Evolutionary conservation across 2,888 invertebrate genomes (phyloP).

Genomic region (Cephus runcator): DNA sequence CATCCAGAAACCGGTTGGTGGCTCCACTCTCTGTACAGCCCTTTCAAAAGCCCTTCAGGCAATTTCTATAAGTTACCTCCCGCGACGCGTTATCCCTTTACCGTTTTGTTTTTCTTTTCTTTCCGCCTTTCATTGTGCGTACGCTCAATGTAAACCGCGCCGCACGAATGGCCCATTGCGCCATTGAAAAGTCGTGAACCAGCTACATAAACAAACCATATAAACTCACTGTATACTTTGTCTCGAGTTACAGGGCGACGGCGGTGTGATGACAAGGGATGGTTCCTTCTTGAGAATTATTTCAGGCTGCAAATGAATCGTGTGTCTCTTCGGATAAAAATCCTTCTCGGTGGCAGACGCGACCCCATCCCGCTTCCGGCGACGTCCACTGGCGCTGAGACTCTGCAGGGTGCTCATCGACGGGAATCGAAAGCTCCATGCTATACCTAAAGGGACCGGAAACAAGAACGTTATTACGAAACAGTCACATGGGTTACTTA

Average conservation of each 20-base stretch:
- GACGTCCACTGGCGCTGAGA: slow-evolving; percentile 49
- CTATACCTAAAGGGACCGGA: slow-evolving; percentile 44
- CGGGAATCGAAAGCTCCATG: slow-evolving; percentile 59
- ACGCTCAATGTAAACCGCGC: not conserved
- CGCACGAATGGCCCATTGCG: not conserved
- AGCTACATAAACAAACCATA: not conserved
- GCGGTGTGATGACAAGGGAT: slow-evolving; percentile 46
- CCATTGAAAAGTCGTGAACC: not conserved
- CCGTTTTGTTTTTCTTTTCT: not conserved
- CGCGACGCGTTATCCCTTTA: not conserved
- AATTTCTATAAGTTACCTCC: not conserved
- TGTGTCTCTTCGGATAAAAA: slow-evolving; percentile 47
- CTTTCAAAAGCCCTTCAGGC: not conserved
- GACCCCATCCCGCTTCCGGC: slow-evolving; percentile 44
- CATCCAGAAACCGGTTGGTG: not conserved
- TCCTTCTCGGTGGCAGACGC: slow-evolving; percentile 45
- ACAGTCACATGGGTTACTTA: not conserved
- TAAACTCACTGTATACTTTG: not conserved
- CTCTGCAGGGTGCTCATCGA: slow-evolving; percentile 54
- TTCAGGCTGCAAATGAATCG: slow-evolving; percentile 52
- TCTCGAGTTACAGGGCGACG: slow-evolving; percentile 36
- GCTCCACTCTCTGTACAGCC: not conserved
- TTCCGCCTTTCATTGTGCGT: not conserved
- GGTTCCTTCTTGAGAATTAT: slow-evolving; percentile 47
- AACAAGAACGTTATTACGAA: not conserved